Evolutionary conservation across 2,113 vertebrate genomes (phyloP).

Genomic region (Scartelaos histophorus): DNA sequence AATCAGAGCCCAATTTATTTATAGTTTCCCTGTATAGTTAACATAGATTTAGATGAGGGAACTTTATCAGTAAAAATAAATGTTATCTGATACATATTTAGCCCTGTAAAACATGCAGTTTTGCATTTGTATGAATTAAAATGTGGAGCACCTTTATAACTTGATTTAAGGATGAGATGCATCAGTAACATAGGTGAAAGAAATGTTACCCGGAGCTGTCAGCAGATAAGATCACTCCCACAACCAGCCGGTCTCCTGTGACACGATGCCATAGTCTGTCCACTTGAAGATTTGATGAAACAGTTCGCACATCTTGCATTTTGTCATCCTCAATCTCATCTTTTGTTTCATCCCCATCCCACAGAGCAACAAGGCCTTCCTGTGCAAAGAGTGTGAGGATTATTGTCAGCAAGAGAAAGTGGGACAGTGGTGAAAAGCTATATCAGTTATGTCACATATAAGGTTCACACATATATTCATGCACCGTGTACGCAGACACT

Average conservation of each 20-base stretch:
- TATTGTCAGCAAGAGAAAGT: constrained; percentile 54
- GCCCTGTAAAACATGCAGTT: neutral
- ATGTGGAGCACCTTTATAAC: neutral
- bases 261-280: constrained; percentile 87
- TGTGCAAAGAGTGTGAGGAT: constrained; percentile 55
- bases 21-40: neutral
- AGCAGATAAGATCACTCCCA: constrained; percentile 81
- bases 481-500: too few species aligned
- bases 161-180: neutral
- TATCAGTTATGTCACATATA: constrained; percentile 20
- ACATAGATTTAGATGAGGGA: neutral
- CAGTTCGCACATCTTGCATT: constrained; percentile 32
- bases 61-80: too few species aligned
- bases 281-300: constrained; percentile 66
- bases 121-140: neutral
- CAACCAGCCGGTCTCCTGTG: constrained; percentile 80
- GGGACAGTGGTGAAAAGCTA: constrained; percentile 47
- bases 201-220: constrained; percentile 78
- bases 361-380: constrained; percentile 87
- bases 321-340: constrained; percentile 57
- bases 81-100: too few species aligned
- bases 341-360: constrained; percentile 80
- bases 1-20: neutral
- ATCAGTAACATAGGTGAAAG: neutral
- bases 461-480: too few species aligned